These are phyloP conservation scores for Himantopus leucocephalus DNA, from an alignment of 2,113 vertebrate species.

Conservation along the genomic window DNA sequence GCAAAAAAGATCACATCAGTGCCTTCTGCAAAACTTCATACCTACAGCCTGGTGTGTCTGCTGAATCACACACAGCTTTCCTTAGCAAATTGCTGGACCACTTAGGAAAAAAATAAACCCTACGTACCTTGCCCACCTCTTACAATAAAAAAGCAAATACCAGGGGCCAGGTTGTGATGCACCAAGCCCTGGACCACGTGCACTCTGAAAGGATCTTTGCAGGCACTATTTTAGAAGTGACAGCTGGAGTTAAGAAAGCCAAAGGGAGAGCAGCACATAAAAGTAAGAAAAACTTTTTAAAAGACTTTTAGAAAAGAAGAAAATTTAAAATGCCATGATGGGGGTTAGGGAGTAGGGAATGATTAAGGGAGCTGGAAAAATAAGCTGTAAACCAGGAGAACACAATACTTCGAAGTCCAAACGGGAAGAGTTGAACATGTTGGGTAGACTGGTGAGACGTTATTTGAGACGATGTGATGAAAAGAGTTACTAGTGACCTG, in stretches of 20 bases:
- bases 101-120: background rate
- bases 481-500: background rate
- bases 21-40: constrained; percentile 27
- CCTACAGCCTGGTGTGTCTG: constrained; percentile 24
- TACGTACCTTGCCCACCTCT: background rate
- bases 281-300: background rate
- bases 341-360: background rate
- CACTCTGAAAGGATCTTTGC: background rate
- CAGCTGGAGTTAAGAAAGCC: background rate
- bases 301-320: background rate
- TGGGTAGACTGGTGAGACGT: background rate
- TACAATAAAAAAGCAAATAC: background rate
- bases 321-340: background rate
- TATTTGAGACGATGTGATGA: background rate
- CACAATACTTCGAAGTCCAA: background rate
- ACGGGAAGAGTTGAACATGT: background rate
- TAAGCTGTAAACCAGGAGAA: background rate
- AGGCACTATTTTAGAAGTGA: background rate
- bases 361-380: background rate
- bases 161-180: background rate
- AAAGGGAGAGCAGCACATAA: background rate
- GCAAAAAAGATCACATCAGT: constrained; percentile 28
- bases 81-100: background rate
- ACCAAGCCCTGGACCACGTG: rapidly evolving
- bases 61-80: constrained; percentile 24